A percentile compares a stretch with the other conserved stretches of the same genome.
phyloP scores from a whole-genome alignment of 2,113 vertebrate genomes.

The Merops nubicus region DNA sequence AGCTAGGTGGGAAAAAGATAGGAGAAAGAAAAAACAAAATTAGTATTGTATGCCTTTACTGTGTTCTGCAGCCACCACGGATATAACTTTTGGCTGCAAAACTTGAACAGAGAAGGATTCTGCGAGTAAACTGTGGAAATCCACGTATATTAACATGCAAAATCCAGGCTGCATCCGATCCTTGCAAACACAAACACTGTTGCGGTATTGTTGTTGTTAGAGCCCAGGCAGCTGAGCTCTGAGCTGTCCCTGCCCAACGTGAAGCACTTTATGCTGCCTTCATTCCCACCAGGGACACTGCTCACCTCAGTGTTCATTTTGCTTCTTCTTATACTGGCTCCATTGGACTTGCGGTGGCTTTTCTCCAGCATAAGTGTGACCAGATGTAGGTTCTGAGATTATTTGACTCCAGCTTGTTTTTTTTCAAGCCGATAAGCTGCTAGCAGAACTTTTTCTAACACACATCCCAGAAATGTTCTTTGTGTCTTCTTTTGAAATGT shows the following conservation, averaged over 20 bases:
- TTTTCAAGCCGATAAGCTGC: background rate
- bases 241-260: fast-evolving
- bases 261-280: background rate
- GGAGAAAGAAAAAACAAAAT: background rate
- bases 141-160: background rate
- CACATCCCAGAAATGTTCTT: background rate
- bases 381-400: background rate
- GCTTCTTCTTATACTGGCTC: background rate
- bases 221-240: background rate
- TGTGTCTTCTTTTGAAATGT: background rate
- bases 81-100: background rate
- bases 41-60: background rate
- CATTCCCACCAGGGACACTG: background rate
- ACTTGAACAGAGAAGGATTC: background rate
- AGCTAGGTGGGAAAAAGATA: background rate
- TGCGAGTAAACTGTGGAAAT: background rate
- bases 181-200: background rate
- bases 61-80: background rate
- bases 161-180: background rate
- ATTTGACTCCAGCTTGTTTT: background rate
- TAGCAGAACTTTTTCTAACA: background rate
- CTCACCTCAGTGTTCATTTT: background rate
- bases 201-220: background rate
- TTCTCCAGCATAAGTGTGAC: background rate
- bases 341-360: background rate